phyloP scores from a whole-genome alignment of 2,888 invertebrate species.

The Pachydiplax longipennis region DNA sequence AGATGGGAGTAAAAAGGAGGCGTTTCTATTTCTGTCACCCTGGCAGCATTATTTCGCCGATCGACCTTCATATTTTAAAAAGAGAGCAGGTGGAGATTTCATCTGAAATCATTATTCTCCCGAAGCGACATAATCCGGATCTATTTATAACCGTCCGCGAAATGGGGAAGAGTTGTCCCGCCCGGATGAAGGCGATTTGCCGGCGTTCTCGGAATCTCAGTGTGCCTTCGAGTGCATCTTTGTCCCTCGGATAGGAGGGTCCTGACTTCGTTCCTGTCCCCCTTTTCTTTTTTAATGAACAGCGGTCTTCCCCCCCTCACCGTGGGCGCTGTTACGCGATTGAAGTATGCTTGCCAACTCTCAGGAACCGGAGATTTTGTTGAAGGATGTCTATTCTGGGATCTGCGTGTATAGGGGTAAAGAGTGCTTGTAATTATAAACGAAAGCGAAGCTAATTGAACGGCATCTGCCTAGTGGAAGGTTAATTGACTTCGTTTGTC shows the following conservation, averaged over 20 bases:
- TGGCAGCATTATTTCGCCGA: slow-evolving; percentile 9
- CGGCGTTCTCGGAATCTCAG: no score
- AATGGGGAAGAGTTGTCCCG: no score
- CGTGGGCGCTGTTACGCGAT: neutral
- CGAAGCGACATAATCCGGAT: neutral
- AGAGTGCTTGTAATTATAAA: no score
- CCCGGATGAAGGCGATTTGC: no score
- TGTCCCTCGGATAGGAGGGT: no score
- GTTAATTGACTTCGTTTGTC: no score
- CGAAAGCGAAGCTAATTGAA: neutral
- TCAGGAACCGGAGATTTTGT: neutral
- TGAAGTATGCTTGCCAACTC: neutral
- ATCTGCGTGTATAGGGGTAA: neutral
- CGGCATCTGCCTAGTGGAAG: no score
- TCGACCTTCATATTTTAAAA: slow-evolving; percentile 8
- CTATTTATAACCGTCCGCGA: neutral
- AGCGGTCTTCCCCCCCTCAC: no score
- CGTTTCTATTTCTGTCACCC: neutral
- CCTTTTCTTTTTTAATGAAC: no score
- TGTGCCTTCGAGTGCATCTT: no score
- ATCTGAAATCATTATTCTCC: neutral
- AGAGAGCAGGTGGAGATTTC: slow-evolving; percentile 7
- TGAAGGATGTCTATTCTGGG: neutral
- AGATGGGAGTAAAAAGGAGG: no score
- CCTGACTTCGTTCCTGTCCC: no score